phyloP scores from a whole-genome alignment of 2,888 invertebrate species.

The Acleris laterana region DNA sequence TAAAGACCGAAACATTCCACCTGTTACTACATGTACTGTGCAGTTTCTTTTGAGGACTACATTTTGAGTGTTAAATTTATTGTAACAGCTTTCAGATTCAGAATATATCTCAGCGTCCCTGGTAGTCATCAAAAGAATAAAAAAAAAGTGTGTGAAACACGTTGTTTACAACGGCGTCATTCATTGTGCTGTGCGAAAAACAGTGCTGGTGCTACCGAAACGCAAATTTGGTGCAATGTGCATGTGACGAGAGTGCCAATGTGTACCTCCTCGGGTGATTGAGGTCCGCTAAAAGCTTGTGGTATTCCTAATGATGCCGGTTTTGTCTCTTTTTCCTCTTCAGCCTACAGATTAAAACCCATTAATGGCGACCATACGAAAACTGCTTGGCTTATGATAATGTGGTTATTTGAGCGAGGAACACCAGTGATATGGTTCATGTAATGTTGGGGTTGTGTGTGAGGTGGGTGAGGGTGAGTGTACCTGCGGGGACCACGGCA shows the following conservation, averaged over 20 bases:
- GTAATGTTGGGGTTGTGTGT: constrained; percentile 25
- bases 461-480: constrained; percentile 39
- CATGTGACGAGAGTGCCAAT: constrained; percentile 50
- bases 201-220: constrained; percentile 31
- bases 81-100: too few species aligned
- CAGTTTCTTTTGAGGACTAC: constrained; percentile 29
- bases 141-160: constrained; percentile 24
- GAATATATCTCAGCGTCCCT: not conserved
- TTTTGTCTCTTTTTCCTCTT: constrained; percentile 63
- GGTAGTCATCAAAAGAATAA: constrained; percentile 30
- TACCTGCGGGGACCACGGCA: constrained; percentile 74
- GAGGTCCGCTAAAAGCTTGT: constrained; percentile 68
- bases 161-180: constrained; percentile 25
- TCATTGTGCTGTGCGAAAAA: constrained; percentile 35
- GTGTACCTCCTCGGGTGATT: constrained; percentile 73
- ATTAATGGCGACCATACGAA: constrained; percentile 75
- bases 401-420: constrained; percentile 25
- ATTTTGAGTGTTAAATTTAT: not conserved
- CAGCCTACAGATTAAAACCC: constrained; percentile 75
- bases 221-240: constrained; percentile 39
- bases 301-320: constrained; percentile 69
- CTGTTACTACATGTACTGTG: constrained; percentile 23
- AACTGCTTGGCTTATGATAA: constrained; percentile 19
- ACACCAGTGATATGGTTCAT: constrained; percentile 28
- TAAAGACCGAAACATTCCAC: constrained; percentile 31